Conservation (phyloP, 2,113 vertebrate species). For the Malurus elegans region DNA sequence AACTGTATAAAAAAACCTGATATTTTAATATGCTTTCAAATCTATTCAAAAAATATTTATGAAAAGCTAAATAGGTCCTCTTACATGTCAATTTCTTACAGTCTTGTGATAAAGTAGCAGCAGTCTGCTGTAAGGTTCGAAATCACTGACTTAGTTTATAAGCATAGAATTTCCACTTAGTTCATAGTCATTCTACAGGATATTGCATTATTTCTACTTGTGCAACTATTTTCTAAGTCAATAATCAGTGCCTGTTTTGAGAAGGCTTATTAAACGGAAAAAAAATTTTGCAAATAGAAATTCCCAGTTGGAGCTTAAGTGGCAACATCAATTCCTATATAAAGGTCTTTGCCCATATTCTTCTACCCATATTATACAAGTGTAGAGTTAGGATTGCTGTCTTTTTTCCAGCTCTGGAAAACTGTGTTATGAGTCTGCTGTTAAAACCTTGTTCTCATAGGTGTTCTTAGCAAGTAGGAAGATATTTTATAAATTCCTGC, state of each 20-base stretch:
- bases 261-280: background rate
- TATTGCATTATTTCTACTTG: background rate
- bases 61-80: background rate
- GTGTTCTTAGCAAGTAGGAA: background rate
- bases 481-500: background rate
- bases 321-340: background rate
- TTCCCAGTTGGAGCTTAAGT: background rate
- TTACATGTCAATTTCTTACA: background rate
- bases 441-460: background rate
- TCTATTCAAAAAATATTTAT: background rate
- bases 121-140: background rate
- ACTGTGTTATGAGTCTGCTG: background rate
- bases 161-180: background rate
- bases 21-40: background rate
- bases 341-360: background rate
- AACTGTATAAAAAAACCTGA: background rate
- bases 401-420: background rate
- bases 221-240: background rate
- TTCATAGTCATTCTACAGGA: background rate
- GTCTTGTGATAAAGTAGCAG: background rate
- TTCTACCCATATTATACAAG: background rate
- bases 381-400: background rate
- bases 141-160: background rate
- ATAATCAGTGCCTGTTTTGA: background rate
- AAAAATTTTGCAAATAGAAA: background rate